Base-by-base conservation (phyloP, 1,140 invertebrate genomes). In the Magallana ariakensis region DNA sequence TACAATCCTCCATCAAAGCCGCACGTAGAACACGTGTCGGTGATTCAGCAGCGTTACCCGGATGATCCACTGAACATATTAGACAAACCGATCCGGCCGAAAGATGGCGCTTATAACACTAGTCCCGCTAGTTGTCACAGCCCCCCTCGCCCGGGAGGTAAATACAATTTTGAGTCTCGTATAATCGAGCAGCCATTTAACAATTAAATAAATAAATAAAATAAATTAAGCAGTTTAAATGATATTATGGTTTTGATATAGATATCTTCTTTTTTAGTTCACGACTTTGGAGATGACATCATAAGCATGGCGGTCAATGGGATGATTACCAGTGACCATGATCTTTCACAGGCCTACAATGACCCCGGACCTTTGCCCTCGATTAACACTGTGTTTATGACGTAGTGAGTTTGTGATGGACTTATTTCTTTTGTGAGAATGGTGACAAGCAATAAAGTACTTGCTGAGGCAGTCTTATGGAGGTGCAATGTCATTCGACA, bases 381-480 rank as follows among this genome's bases (percentile, higher is more conserved):
- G 10, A 93, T 93, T 57, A 93, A 92, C 87, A 92, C 92, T 0
- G 92, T 94, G 2, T 94, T 93, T 62, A 90, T 92, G 90, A 92
- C 89, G 80, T 80, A 46, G 66, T 86, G 33, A 4, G 33, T 46
- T 46, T 46, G 33, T 46, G 33, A 46, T 46, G 33, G 33, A 46
- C 33, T 46, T 46, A 46, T 46, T 46, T 46, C 33, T 46, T 46
- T 46, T 46, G 33, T 46, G 33, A 46, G 33, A 46, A 46, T 46
- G 2, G 33, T 46, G 33, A 46, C 33, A 26, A 19, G 66, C 66
- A 75, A 75, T 75, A 75, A 33, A 26, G 5, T 75, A 75, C 26
- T 13, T 26, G 22, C 22, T 75, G 22, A 26, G 9, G 22, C 22
- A 19, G 22, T 26, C 33, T 75, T 75, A 19, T 33, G 66, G 33